A percentile compares a stretch with the other conserved stretches of the same genome.
Conservation (phyloP, 1,140 invertebrate genomes). For the Hestina assimilis region DNA sequence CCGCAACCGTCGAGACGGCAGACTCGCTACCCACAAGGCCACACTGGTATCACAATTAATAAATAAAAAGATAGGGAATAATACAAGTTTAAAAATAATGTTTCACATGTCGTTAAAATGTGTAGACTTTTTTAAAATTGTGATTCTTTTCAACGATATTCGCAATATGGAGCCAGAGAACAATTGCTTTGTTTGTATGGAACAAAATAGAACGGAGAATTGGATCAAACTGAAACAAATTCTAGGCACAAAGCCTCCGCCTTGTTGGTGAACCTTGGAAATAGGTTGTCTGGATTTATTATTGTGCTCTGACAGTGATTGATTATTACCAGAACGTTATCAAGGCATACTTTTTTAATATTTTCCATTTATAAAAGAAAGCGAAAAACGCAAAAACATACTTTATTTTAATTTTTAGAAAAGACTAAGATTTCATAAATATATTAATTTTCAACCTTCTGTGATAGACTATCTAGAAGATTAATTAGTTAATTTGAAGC, state of each 20-base stretch:
- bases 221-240: slow-evolving; percentile 18
- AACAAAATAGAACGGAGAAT: slow-evolving; percentile 17
- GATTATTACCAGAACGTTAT: slow-evolving; percentile 13
- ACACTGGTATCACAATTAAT: too few species aligned
- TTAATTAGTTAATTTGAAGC: not conserved
- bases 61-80: too few species aligned
- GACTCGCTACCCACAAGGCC: too few species aligned
- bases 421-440: not conserved
- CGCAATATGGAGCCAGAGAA: slow-evolving; percentile 1
- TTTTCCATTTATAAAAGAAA: not conserved
- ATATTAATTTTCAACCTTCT: not conserved
- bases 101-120: not conserved
- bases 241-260: slow-evolving; percentile 13
- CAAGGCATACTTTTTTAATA: not conserved
- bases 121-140: not conserved
- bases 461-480: not conserved
- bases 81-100: too few species aligned
- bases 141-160: not conserved
- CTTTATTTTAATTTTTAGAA: not conserved
- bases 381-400: too few species aligned
- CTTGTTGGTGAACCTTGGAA: slow-evolving; percentile 15
- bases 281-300: slow-evolving; percentile 17
- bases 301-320: slow-evolving; percentile 24
- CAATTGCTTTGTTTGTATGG: slow-evolving; percentile 1
- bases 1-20: too few species aligned